phyloP scores from a whole-genome alignment of 1,140 invertebrate species.

The Platorchestia sp. region DNA sequence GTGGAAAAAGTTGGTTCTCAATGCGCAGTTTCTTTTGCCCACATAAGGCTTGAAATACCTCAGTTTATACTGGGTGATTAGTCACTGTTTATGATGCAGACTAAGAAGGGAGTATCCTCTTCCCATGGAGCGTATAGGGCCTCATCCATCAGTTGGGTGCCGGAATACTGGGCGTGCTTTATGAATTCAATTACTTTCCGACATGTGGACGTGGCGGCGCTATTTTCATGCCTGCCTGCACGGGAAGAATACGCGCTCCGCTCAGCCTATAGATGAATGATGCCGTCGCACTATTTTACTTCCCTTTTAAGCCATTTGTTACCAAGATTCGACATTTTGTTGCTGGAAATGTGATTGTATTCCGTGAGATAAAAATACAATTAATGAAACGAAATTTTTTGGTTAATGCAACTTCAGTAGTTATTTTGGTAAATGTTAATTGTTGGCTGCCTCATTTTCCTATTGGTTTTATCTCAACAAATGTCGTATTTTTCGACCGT shows the following conservation, averaged over 20 bases:
- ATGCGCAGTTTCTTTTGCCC: neutral
- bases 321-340: neutral
- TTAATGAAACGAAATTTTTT: neutral
- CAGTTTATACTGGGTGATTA: neutral
- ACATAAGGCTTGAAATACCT: neutral
- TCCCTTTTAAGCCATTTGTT: neutral
- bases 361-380: neutral
- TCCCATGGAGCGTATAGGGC: neutral
- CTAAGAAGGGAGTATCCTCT: constrained; percentile 1
- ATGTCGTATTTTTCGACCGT: neutral
- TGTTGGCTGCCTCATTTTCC: neutral
- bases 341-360: neutral
- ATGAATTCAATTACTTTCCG: constrained; percentile 22
- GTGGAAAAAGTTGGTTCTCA: neutral
- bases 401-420: neutral
- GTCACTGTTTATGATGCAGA: neutral
- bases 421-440: neutral
- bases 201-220: neutral
- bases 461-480: neutral
- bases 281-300: neutral
- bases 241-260: neutral
- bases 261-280: neutral
- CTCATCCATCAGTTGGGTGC: constrained; percentile 26
- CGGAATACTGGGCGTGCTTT: constrained; percentile 7
- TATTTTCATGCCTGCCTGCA: neutral